phyloP scores from a whole-genome alignment of 2,797 vertebrate species.

The Micropoecilia bifurca region DNA sequence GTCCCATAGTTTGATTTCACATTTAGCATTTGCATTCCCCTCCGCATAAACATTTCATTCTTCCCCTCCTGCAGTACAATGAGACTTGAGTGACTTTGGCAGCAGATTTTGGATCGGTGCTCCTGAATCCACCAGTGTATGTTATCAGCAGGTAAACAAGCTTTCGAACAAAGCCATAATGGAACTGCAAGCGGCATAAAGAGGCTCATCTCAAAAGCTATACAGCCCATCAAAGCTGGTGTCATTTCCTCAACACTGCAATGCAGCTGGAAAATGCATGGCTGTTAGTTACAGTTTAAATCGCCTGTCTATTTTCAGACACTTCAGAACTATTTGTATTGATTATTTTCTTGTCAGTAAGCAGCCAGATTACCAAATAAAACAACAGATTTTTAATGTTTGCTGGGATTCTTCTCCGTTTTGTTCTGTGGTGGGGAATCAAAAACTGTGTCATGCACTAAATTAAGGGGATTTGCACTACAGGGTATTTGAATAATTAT shows the following conservation, averaged over 20 bases:
- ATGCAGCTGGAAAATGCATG: conserved; percentile 79
- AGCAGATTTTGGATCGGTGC: conserved; percentile 87
- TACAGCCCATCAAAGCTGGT: conserved; percentile 86
- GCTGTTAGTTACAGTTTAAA: conserved; percentile 84
- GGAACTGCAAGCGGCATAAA: conserved; percentile 86
- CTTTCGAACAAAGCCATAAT: conserved; percentile 90
- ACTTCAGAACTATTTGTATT: conserved; percentile 82
- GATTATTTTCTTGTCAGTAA: conserved; percentile 83
- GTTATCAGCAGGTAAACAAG: conserved; percentile 93
- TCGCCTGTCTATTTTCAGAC: conserved; percentile 82
- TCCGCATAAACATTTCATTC: conserved; percentile 87
- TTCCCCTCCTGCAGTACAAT: conserved; percentile 86
- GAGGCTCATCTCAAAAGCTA: conserved; percentile 88
- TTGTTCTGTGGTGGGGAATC: conserved; percentile 72
- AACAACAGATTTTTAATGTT: conserved; percentile 79
- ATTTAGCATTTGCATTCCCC: conserved; percentile 86
- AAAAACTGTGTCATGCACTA: conserved; percentile 79
- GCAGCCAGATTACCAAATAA: conserved; percentile 81
- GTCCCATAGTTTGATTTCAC: conserved; percentile 88
- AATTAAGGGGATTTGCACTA: conserved; percentile 82
- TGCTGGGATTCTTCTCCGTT: conserved; percentile 67
- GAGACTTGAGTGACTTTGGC: conserved; percentile 90
- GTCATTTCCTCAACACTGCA: conserved; percentile 85
- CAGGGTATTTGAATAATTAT: conserved; percentile 83
- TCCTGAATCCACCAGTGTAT: conserved; percentile 89